A percentile compares a stretch with the other conserved stretches of the same genome.
These are phyloP conservation scores for Notothenia rossii DNA, from an alignment of 2,113 vertebrate species.

Conservation along the genomic window DNA sequence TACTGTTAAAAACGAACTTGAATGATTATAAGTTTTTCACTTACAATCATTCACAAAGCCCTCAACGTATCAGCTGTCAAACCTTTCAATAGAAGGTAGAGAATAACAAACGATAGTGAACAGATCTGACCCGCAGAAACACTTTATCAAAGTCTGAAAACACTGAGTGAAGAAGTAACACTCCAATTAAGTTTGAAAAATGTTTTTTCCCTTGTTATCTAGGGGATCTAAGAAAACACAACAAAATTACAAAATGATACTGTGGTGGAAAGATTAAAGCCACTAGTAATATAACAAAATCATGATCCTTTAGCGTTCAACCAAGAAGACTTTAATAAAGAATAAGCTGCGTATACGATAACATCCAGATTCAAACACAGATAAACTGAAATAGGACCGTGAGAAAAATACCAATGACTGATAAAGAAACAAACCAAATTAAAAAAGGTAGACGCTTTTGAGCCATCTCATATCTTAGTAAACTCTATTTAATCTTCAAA, in stretches of 20 bases:
- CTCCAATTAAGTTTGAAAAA: neutral
- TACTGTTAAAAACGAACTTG: no score
- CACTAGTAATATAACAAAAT: neutral
- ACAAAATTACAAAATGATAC: neutral
- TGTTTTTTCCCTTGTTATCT: neutral
- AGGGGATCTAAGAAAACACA: neutral
- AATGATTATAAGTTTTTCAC: no score
- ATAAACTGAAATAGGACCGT: neutral
- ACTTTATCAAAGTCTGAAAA: neutral
- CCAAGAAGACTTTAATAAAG: conserved; percentile 16
- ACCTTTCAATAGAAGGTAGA: neutral
- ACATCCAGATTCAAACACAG: conserved; percentile 15
- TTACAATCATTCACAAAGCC: neutral
- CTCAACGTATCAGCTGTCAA: neutral
- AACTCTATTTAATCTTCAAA: conserved; percentile 18
- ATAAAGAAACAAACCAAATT: neutral
- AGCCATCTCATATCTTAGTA: neutral
- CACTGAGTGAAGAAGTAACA: neutral
- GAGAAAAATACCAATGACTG: conserved; percentile 2
- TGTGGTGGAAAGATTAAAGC: neutral
- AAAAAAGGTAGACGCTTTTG: neutral
- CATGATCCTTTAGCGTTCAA: neutral
- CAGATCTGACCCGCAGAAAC: neutral
- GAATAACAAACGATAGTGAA: conserved; percentile 6
- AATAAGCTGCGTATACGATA: conserved; percentile 4